These are phyloP conservation scores for Clarias pachynema DNA, from an alignment of 2,797 vertebrate genomes.

Conservation along the genomic window DNA sequence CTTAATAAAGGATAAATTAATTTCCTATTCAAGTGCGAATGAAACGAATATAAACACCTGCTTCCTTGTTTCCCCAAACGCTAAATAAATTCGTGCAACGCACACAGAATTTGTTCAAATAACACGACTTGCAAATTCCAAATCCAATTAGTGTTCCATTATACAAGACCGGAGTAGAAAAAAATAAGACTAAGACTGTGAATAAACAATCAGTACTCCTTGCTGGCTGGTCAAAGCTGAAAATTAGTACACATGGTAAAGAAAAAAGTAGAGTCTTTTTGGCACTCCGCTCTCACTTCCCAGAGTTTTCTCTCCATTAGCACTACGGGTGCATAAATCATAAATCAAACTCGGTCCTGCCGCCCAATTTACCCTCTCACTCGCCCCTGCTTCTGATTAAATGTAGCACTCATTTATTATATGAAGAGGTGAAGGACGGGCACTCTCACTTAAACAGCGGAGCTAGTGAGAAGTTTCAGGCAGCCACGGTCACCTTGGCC, in stretches of 20 bases:
- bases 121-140: neutral
- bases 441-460: neutral
- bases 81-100: neutral
- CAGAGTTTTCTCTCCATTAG: slow-evolving; percentile 22
- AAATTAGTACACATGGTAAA: neutral
- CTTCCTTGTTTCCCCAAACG: neutral
- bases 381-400: slow-evolving; percentile 32
- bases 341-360: slow-evolving; percentile 27
- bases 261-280: neutral
- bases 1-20: neutral
- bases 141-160: neutral
- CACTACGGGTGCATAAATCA: slow-evolving; percentile 16
- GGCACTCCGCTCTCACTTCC: neutral
- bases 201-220: neutral
- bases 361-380: slow-evolving; percentile 19
- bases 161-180: neutral
- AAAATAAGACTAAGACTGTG: neutral
- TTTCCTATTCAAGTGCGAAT: neutral
- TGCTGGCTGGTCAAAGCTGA: neutral
- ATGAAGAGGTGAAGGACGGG: slow-evolving; percentile 19
- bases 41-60: neutral
- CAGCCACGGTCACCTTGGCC: slow-evolving; percentile 42
- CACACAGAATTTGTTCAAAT: neutral
- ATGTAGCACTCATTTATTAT: slow-evolving; percentile 41
- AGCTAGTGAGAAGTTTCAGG: neutral